Evolutionary conservation across 2,113 vertebrate species (phyloP).

Genomic region (Empidonax alnorum): DNA sequence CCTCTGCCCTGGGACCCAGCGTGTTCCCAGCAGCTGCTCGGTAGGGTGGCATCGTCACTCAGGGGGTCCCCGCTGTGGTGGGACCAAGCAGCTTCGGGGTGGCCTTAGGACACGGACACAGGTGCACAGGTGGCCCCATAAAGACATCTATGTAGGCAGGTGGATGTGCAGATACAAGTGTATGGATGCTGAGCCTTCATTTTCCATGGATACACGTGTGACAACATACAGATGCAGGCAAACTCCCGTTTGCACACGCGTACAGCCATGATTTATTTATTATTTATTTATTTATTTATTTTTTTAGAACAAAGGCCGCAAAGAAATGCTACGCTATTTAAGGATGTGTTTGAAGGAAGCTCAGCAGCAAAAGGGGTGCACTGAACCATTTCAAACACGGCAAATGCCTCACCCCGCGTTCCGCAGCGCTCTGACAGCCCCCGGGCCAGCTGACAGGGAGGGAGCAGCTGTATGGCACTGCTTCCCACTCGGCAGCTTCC

Average conservation of each 20-base stretch:
- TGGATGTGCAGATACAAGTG: neutral
- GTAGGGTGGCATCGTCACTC: neutral
- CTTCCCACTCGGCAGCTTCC: neutral
- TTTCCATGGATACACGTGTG: neutral
- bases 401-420: fast-evolving
- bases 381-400: neutral
- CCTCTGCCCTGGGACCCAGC: neutral
- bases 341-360: neutral
- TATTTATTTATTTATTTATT: too few species aligned
- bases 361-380: neutral
- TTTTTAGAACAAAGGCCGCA: neutral
- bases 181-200: neutral
- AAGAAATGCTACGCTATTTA: neutral
- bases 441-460: neutral
- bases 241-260: neutral
- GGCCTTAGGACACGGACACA: fast-evolving
- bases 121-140: fast-evolving
- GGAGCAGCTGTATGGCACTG: neutral
- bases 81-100: neutral
- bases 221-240: fast-evolving
- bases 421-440: neutral
- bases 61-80: neutral
- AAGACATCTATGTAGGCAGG: neutral
- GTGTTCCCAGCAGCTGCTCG: neutral
- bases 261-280: fast-evolving